Evolutionary conservation across 2,888 invertebrate genomes (phyloP).

Genomic region (Brenthis ino): DNA sequence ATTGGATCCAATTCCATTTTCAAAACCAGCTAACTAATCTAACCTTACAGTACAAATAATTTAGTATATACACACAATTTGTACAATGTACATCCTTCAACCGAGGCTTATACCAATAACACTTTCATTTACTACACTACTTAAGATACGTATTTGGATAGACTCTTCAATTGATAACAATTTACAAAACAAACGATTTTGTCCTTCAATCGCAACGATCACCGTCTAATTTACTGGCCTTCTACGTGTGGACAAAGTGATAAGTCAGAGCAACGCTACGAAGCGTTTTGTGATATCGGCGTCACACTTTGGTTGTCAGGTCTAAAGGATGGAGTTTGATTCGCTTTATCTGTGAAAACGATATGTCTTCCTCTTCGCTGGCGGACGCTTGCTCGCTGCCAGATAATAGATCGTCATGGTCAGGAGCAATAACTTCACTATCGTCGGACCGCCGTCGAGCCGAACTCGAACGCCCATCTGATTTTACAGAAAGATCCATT

Average conservation of each 20-base stretch:
- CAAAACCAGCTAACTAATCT: slow-evolving; percentile 63
- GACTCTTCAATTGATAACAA: slow-evolving; percentile 80
- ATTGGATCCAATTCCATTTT: slow-evolving; percentile 54
- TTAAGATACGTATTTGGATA: slow-evolving; percentile 81
- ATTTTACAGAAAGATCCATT: slow-evolving; percentile 90
- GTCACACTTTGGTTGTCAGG: slow-evolving; percentile 87
- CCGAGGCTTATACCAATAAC: slow-evolving; percentile 66
- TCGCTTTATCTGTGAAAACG: slow-evolving; percentile 82
- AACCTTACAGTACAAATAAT: slow-evolving; percentile 67
- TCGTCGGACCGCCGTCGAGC: slow-evolving; percentile 74
- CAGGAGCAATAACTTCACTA: slow-evolving; percentile 75
- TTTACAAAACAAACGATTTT: slow-evolving; percentile 60
- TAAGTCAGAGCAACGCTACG: slow-evolving; percentile 48
- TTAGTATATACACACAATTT: slow-evolving; percentile 76
- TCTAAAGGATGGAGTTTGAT: slow-evolving; percentile 84
- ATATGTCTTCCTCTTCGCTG: slow-evolving; percentile 78
- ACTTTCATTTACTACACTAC: slow-evolving; percentile 63
- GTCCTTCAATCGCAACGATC: slow-evolving; percentile 67
- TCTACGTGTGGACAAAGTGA: slow-evolving; percentile 46
- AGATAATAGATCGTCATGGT: slow-evolving; percentile 72
- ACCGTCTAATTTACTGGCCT: slow-evolving; percentile 80
- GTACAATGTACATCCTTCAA: slow-evolving; percentile 77
- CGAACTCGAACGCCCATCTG: slow-evolving; percentile 82
- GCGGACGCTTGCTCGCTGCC: slow-evolving; percentile 71
- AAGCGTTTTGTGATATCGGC: slow-evolving; percentile 45